Evolutionary conservation across 2,113 vertebrate species (phyloP), one percentile per base, ranked within the genome.

Genomic region (Oplegnathus fasciatus): DNA sequence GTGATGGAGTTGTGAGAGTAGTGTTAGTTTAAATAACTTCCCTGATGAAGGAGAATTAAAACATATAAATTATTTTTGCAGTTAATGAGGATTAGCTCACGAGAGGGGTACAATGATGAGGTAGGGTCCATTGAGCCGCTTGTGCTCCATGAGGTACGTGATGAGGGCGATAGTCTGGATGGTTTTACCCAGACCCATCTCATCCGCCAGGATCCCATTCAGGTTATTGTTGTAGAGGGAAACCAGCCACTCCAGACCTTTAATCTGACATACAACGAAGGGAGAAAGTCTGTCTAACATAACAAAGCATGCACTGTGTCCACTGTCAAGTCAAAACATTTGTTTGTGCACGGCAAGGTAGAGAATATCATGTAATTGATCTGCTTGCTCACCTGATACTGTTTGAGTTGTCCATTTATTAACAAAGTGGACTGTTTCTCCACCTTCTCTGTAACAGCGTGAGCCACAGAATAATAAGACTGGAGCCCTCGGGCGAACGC

Each of bases 121-220:
- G 95, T 98, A 99, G 83, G 98, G 97, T 24, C 98, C 98, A 0
- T 99, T 99, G 92, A 99, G 98, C 2, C 98, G 96, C 61, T 99
- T 99, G 91, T 97, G 95, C 94, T 99, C 98, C 98, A 99, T 99
- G 93, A 99, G 98, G 97, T 99, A 98, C 0, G 98, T 99, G 94
- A 99, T 98, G 76, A 99, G 96, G 0, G 97, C 98, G 0, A 99
- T 99, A 48, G 98, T 99, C 95, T 99, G 98, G 93, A 99, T 99
- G 88, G 98, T 99, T 88, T 99, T 99, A 1, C 98, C 98, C 94
- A 99, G 81, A 0, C 98, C 98, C 98, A 99, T 99, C 94, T 99
- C 98, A 0, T 99, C 98, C 0, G 98, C 98, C 90, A 99, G 92
- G 94, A 99, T 99, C 18, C 98, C 98, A 0, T 99, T 99, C 82